Evolutionary conservation across 2,113 vertebrate species (phyloP).

Genomic region (Lagopus muta): DNA sequence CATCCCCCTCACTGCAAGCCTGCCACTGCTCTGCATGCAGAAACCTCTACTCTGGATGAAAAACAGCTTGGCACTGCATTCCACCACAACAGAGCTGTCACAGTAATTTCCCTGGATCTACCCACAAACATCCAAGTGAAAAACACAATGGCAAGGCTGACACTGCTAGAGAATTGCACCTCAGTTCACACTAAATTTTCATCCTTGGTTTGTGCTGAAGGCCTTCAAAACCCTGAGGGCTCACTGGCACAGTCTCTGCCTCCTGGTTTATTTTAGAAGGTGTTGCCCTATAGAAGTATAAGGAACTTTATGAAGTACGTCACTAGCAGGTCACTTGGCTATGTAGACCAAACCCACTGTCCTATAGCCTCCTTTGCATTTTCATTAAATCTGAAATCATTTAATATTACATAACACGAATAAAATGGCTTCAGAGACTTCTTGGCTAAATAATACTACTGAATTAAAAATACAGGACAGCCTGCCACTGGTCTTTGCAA

Average conservation of each 20-base stretch:
- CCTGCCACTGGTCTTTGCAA: background rate
- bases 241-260: background rate
- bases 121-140: background rate
- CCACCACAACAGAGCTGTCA: background rate
- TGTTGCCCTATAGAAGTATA: background rate
- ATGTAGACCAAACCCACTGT: constrained; percentile 17
- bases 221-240: background rate
- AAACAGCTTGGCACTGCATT: background rate
- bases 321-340: constrained; percentile 41
- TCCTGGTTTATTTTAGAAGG: constrained; percentile 7
- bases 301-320: constrained; percentile 17
- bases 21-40: background rate
- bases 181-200: constrained; percentile 28
- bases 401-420: constrained; percentile 51
- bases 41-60: background rate
- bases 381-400: constrained; percentile 55
- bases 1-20: background rate
- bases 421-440: constrained; percentile 23
- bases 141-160: background rate
- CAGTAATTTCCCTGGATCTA: background rate
- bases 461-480: constrained; percentile 46
- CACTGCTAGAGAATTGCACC: background rate
- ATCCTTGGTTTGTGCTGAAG: background rate
- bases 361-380: constrained; percentile 36
- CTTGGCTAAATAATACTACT: constrained; percentile 37